Conservation (phyloP, 2,797 vertebrate species). For the Phoebastria nigripes region DNA sequence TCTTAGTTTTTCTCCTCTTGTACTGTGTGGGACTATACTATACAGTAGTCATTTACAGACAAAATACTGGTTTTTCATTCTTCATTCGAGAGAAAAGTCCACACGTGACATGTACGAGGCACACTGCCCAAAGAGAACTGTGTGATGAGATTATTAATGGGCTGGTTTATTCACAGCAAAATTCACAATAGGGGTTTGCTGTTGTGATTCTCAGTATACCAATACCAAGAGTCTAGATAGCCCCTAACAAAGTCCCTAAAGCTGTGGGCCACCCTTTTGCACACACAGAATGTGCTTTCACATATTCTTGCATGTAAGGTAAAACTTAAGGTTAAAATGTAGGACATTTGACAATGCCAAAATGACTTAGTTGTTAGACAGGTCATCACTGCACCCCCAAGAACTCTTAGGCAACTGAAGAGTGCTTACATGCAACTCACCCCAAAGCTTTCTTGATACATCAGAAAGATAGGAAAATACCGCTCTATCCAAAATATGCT, state of each 20-base stretch:
- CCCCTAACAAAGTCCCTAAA: not conserved
- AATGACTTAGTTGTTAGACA: not conserved
- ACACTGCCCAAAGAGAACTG: not conserved
- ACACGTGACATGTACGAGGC: accelerated
- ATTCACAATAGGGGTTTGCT: not conserved
- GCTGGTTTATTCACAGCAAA: not conserved
- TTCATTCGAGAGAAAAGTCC: not conserved
- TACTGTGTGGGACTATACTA: not conserved
- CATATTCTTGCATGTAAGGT: not conserved
- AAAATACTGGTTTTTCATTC: not conserved
- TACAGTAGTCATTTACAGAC: not conserved
- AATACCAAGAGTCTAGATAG: not conserved
- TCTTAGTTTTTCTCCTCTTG: not conserved
- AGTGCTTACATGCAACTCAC: not conserved
- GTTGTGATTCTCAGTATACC: not conserved
- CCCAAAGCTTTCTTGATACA: not conserved
- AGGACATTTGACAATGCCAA: not conserved
- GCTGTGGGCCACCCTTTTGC: not conserved
- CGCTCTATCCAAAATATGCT: not conserved
- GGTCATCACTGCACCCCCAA: not conserved
- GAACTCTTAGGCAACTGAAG: not conserved
- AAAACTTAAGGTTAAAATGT: not conserved
- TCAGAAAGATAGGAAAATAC: not conserved
- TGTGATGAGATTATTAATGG: not conserved
- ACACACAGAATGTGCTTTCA: not conserved